A percentile compares a stretch with the other conserved stretches of the same genome.
Evolutionary conservation across 1,140 invertebrate genomes (phyloP).

Genomic region (Ceratitis capitata): DNA sequence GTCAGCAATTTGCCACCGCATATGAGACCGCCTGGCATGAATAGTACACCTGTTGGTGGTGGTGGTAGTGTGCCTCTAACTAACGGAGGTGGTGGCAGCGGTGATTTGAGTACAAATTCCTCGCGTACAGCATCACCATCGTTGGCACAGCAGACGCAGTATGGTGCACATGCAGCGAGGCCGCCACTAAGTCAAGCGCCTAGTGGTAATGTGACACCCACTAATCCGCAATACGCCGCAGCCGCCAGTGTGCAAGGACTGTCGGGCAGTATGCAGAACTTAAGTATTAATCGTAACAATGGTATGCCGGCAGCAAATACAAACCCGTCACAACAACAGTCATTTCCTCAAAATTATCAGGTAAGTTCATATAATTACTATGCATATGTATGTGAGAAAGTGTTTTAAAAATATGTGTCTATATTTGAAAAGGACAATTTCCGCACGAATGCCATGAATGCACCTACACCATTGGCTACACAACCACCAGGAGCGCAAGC

Average conservation of each 20-base stretch:
- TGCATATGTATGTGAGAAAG: neutral
- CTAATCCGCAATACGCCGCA: constrained; percentile 9
- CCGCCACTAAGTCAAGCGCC: neutral
- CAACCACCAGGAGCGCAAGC: constrained; percentile 9
- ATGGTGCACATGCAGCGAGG: constrained; percentile 1
- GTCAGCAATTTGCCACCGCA: constrained; percentile 52
- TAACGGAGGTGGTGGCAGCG: constrained; percentile 49
- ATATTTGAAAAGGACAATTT: constrained; percentile 33
- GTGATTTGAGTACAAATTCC: constrained; percentile 52
- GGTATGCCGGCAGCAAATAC: neutral
- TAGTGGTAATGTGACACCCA: neutral
- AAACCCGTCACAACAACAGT: neutral
- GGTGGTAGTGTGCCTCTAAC: constrained; percentile 43
- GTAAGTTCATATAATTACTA: neutral
- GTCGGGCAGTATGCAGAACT: constrained; percentile 52
- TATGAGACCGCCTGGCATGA: constrained; percentile 48
- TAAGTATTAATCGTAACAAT: constrained; percentile 50
- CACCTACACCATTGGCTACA: neutral
- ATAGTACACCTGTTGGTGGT: constrained; percentile 45
- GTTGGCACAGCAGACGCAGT: constrained; percentile 36
- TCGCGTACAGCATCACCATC: constrained; percentile 59
- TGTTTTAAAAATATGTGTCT: neutral
- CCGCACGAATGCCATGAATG: constrained; percentile 44
- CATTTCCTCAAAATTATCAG: constrained; percentile 19
- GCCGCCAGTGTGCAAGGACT: constrained; percentile 38